These are phyloP conservation scores for Galeopsomyia nigrocyanea DNA, from an alignment of 2,888 invertebrate genomes.

Conservation along the genomic window DNA sequence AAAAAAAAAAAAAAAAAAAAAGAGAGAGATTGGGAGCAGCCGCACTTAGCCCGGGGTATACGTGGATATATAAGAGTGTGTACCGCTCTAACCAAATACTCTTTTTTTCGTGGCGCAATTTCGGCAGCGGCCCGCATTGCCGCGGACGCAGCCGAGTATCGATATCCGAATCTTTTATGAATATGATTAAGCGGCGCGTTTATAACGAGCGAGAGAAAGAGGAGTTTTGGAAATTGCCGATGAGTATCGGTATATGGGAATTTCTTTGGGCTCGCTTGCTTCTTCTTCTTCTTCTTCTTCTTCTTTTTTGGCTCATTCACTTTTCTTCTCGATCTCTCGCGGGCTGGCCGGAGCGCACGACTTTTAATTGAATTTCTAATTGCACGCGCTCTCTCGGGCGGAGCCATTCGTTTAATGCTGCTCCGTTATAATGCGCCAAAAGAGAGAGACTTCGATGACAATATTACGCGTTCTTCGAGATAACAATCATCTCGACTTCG, in stretches of 20 bases:
- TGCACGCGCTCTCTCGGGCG: slow-evolving; percentile 24
- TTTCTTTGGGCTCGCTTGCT: slow-evolving; percentile 19
- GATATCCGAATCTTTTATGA: slow-evolving; percentile 39
- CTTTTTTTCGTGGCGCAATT: slow-evolving; percentile 34
- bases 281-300: background rate
- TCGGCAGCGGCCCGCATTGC: background rate
- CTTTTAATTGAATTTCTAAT: slow-evolving; percentile 47
- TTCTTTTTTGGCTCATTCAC: background rate
- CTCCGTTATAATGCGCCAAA: background rate
- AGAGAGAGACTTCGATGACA: slow-evolving; percentile 19
- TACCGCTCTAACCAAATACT: slow-evolving; percentile 40
- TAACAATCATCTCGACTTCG: slow-evolving; percentile 7
- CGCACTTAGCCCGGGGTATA: slow-evolving; percentile 11
- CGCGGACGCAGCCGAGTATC: slow-evolving; percentile 13
- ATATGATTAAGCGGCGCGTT: slow-evolving; percentile 41
- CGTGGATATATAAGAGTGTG: too few relatives aligned
- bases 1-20: too few relatives aligned
- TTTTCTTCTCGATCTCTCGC: background rate
- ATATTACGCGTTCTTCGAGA: background rate
- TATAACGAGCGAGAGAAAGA: slow-evolving; percentile 36
- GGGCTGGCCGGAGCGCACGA: slow-evolving; percentile 10
- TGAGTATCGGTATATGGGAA: slow-evolving; percentile 37
- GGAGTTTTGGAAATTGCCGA: slow-evolving; percentile 43
- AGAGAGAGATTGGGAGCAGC: too few relatives aligned
- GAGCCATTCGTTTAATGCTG: slow-evolving; percentile 8